Evolutionary conservation across 2,797 vertebrate species (phyloP).

Genomic region (Myioborus miniatus): DNA sequence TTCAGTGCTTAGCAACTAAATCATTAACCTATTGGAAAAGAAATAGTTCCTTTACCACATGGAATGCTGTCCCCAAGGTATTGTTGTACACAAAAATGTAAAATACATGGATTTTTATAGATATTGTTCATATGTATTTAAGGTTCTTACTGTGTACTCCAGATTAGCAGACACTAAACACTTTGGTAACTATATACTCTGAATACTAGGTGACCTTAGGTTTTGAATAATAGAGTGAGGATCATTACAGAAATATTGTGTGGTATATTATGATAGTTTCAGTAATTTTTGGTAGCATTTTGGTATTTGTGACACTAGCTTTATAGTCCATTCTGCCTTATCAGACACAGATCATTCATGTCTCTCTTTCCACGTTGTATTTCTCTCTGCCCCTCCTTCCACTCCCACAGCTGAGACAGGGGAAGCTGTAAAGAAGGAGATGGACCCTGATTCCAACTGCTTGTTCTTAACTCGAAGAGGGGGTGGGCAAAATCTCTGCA

Average conservation of each 20-base stretch:
- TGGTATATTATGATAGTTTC: neutral
- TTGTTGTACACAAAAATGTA: neutral
- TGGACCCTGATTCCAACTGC: neutral
- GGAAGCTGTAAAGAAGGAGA: neutral
- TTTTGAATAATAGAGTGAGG: neutral
- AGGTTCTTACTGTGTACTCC: neutral
- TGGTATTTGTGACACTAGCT: neutral
- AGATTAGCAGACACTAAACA: neutral
- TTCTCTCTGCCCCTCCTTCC: neutral
- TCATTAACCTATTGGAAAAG: constrained; percentile 27
- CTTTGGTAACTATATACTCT: neutral
- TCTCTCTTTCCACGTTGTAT: neutral
- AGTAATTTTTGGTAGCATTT: neutral
- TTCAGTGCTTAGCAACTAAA: constrained; percentile 46
- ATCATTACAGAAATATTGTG: neutral
- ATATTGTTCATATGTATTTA: neutral
- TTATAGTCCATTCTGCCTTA: neutral
- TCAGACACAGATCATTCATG: neutral
- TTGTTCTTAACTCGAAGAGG: neutral
- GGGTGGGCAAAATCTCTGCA: neutral
- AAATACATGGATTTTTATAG: neutral
- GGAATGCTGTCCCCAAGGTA: constrained; percentile 9
- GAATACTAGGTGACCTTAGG: neutral
- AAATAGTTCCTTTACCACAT: constrained; percentile 3
- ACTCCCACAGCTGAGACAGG: neutral